Base-by-base conservation (phyloP, 2,888 invertebrate species). In the Liodrosophila aerea region DNA sequence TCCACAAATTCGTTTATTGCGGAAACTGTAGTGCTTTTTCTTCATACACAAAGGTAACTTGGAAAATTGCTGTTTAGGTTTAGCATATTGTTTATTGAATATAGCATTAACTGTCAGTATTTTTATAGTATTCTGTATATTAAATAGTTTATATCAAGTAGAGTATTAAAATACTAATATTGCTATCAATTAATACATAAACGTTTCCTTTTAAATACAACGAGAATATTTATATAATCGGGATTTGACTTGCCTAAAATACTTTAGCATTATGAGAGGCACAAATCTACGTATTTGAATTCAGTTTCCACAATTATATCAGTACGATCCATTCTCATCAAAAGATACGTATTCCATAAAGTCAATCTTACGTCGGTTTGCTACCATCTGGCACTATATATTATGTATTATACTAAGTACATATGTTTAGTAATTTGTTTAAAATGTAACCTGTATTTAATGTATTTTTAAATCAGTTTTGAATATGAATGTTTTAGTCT, bases 311-410 rank as follows among this genome's bases (percentile, higher is more conserved):
- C 4, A 49, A 41, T 31, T 12, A 5, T 22, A 47, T 16, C 27
- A 47, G 13, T 27, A 13, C n/a, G n/a, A n/a, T n/a, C n/a, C n/a
- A n/a, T n/a, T n/a, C n/a, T n/a, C n/a, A n/a, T n/a, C n/a, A n/a
- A n/a, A n/a, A n/a, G n/a, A 47, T 53, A 37, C 5, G 5, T 45
- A 9, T 13, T 12, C 9, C 12, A 18, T 41, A 31, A 43, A 51
- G 33, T 64, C 50, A 57, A 64, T 57, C 46, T 58, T 27, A 50
- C 36, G 2, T 18, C 16, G 11, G 2, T 29, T 41, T 54, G 27
- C 41, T 30, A 31, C 50, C 9, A 53, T 51, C 74, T 75, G 82
- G 74, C 82, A 81, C 82, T 73, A 58, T 36, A n/a, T n/a, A n/a
- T n/a, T n/a, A n/a, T n/a, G n/a, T n/a, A 36, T 30, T 47, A 37